These are phyloP conservation scores for Mythimna vitellina DNA, from an alignment of 2,888 invertebrate species.

Conservation along the genomic window DNA sequence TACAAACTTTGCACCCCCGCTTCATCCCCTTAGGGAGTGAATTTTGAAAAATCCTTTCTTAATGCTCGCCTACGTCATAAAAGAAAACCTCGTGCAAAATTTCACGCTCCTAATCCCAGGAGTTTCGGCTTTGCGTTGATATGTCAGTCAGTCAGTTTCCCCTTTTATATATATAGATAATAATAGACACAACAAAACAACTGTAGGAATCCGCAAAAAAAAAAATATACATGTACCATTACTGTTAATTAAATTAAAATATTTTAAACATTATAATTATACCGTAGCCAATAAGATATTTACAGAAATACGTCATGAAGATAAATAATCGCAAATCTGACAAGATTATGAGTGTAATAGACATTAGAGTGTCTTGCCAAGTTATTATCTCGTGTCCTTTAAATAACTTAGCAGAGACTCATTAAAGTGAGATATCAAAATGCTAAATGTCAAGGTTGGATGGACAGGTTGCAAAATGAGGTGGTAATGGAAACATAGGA, in stretches of 20 bases:
- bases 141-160: too few species aligned
- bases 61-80: too few species aligned
- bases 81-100: too few species aligned
- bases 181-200: not conserved
- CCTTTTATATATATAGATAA: too few species aligned
- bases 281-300: conserved; percentile 27
- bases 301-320: conserved; percentile 24
- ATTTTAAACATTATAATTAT: conserved; percentile 26
- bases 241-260: conserved; percentile 33
- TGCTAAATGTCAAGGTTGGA: conserved; percentile 57
- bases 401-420: conserved; percentile 50
- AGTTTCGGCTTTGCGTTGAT: too few species aligned
- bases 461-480: conserved; percentile 63
- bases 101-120: too few species aligned
- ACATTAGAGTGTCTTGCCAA: conserved; percentile 24
- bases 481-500: conserved; percentile 51
- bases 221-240: not conserved
- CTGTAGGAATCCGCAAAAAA: not conserved
- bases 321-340: conserved; percentile 36
- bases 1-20: too few species aligned
- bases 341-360: conserved; percentile 40
- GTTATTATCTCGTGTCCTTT: conserved; percentile 39
- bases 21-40: too few species aligned
- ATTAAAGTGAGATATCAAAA: conserved; percentile 60
- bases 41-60: too few species aligned